phyloP scores from a whole-genome alignment of 2,888 invertebrate genomes.

The Trissoscelio sp. region DNA sequence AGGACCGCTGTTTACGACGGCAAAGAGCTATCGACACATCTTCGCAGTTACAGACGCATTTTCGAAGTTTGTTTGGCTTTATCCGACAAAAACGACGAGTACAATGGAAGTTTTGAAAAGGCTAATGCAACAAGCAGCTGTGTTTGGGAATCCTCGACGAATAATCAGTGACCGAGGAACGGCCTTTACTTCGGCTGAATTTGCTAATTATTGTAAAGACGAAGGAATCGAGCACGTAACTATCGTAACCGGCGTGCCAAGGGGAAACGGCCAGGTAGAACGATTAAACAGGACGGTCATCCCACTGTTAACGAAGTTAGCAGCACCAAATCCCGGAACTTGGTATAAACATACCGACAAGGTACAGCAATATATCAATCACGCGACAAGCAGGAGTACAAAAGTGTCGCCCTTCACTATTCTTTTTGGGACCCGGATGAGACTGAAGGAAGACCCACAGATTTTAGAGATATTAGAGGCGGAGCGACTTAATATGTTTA shows the following conservation, averaged over 20 bases:
- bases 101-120: slow-evolving; percentile 8
- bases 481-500: no score
- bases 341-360: background rate
- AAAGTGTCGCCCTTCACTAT: no score
- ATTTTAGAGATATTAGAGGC: no score
- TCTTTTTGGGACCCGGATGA: no score
- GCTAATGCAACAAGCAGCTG: background rate
- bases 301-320: background rate
- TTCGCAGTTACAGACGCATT: slow-evolving; percentile 3
- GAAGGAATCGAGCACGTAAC: background rate
- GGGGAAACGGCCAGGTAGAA: slow-evolving; percentile 13
- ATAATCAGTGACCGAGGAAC: slow-evolving; percentile 14
- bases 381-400: no score
- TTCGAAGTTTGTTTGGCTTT: background rate
- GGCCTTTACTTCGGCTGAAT: slow-evolving; percentile 7
- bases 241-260: slow-evolving; percentile 9
- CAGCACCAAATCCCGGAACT: background rate
- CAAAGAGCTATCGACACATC: slow-evolving; percentile 6
- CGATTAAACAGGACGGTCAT: slow-evolving; percentile 1
- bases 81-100: slow-evolving; percentile 10
- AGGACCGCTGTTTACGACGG: slow-evolving; percentile 2
- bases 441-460: no score
- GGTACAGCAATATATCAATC: no score
- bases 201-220: background rate
- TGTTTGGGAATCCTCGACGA: slow-evolving; percentile 4